Evolutionary conservation across 2,888 invertebrate genomes (phyloP).

Genomic region (Caenorhabditis japonica): DNA sequence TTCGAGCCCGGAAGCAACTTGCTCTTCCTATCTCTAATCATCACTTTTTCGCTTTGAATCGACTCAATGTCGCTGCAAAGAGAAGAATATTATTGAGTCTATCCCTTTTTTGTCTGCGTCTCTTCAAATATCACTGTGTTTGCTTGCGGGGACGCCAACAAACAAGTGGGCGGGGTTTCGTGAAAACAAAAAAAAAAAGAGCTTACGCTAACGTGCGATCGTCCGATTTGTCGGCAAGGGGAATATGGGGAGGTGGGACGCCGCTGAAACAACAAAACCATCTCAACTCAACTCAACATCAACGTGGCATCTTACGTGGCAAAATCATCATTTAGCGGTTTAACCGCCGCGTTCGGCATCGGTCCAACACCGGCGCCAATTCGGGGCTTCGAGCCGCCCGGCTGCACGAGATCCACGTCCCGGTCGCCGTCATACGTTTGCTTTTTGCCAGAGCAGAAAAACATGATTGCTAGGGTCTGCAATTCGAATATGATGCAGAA

Average conservation of each 20-base stretch:
- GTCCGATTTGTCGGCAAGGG: slow-evolving; percentile 37
- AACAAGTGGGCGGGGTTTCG: too few species aligned
- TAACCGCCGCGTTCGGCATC: neutral
- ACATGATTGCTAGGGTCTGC: slow-evolving; percentile 23
- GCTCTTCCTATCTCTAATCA: slow-evolving; percentile 11
- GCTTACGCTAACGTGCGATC: slow-evolving; percentile 39
- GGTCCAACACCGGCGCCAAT: neutral
- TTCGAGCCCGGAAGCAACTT: neutral
- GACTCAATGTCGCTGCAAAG: slow-evolving; percentile 48
- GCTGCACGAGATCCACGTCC: slow-evolving; percentile 26
- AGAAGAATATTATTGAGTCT: too few species aligned
- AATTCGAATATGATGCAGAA: neutral
- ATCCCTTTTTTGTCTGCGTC: too few species aligned
- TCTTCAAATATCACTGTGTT: neutral
- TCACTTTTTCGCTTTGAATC: slow-evolving; percentile 45
- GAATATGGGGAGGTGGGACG: slow-evolving; percentile 37
- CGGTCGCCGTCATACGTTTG: slow-evolving; percentile 23
- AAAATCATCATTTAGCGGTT: slow-evolving; percentile 29
- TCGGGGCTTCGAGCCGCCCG: slow-evolving; percentile 1
- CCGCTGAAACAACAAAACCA: too few species aligned
- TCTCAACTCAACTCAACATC: too few species aligned
- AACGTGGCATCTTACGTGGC: slow-evolving; percentile 4
- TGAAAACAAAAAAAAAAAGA: neutral
- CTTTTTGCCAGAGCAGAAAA: slow-evolving; percentile 14
- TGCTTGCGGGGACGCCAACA: too few species aligned